Percentiles rank a stretch among this genome's conserved stretches.
These are phyloP conservation scores for Phyllopteryx taeniolatus DNA, from an alignment of 2,113 vertebrate genomes.

Conservation along the genomic window DNA sequence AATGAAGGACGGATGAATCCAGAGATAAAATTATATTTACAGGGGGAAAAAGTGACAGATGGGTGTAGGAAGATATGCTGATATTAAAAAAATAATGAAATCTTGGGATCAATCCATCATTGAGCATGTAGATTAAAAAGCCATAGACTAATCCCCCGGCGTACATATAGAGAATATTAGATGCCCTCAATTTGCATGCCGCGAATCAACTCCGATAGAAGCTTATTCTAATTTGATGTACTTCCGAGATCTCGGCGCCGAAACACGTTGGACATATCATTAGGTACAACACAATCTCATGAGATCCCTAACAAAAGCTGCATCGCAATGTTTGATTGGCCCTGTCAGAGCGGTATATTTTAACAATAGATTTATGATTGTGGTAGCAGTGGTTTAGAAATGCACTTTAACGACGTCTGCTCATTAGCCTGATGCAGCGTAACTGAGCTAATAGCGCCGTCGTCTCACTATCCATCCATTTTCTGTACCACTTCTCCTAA, in stretches of 20 bases:
- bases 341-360: not conserved
- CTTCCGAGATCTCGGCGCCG: slow-evolving; percentile 29
- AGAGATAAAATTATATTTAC: slow-evolving; percentile 37
- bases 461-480: not conserved
- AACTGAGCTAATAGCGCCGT: not conserved
- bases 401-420: not conserved
- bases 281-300: not conserved
- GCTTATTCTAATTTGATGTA: slow-evolving; percentile 13
- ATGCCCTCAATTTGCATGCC: slow-evolving; percentile 8
- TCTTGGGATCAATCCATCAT: slow-evolving; percentile 24
- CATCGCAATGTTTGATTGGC: not conserved
- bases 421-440: not conserved
- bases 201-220: slow-evolving; percentile 4
- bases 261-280: not conserved
- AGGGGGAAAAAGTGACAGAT: slow-evolving; percentile 40
- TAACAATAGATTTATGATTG: not conserved
- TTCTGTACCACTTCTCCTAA: not conserved
- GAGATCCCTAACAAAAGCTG: not conserved
- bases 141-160: slow-evolving; percentile 32
- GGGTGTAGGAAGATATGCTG: slow-evolving; percentile 29
- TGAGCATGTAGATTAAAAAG: slow-evolving; percentile 21
- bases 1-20: slow-evolving; percentile 10
- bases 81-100: slow-evolving; percentile 44
- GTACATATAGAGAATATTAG: slow-evolving; percentile 21
- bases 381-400: not conserved